Conservation (phyloP, 2,888 invertebrate species). For the Neoascia interrupta region DNA sequence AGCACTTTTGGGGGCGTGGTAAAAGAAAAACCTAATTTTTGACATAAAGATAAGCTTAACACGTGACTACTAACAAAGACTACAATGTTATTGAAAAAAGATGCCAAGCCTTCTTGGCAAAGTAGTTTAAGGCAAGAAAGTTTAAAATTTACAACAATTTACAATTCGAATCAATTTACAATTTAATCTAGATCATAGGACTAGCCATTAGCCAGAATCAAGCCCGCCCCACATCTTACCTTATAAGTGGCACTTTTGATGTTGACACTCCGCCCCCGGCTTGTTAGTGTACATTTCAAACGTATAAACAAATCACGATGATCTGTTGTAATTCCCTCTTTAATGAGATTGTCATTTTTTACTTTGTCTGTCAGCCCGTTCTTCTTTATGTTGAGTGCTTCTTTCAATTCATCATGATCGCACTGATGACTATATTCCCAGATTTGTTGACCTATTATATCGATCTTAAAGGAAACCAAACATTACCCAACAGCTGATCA, state of each 20-base stretch:
- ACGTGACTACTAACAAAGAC: too few species aligned
- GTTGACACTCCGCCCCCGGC: conserved; percentile 96
- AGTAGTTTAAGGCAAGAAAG: too few species aligned
- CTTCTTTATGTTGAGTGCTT: conserved; percentile 81
- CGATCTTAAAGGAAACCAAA: conserved; percentile 85
- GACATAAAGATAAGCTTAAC: too few species aligned
- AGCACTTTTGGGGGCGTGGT: too few species aligned
- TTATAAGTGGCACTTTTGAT: conserved; percentile 97
- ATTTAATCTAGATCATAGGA: too few species aligned
- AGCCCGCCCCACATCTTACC: conserved; percentile 82
- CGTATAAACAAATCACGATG: conserved; percentile 81
- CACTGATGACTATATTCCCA: conserved; percentile 97
- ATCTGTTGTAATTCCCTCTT: conserved; percentile 75
- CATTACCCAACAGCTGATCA: not conserved
- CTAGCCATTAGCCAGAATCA: too few species aligned
- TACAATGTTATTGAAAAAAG: too few species aligned
- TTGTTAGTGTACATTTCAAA: conserved; percentile 96
- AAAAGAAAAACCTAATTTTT: too few species aligned
- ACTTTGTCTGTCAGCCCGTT: conserved; percentile 74
- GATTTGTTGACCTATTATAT: conserved; percentile 95
- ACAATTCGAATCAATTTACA: too few species aligned
- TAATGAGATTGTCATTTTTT: conserved; percentile 75
- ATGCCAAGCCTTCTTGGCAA: too few species aligned
- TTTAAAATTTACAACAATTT: too few species aligned
- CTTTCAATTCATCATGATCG: conserved; percentile 94